Conservation (phyloP, 2,113 vertebrate genomes). For the Dolichotis patagonum region DNA sequence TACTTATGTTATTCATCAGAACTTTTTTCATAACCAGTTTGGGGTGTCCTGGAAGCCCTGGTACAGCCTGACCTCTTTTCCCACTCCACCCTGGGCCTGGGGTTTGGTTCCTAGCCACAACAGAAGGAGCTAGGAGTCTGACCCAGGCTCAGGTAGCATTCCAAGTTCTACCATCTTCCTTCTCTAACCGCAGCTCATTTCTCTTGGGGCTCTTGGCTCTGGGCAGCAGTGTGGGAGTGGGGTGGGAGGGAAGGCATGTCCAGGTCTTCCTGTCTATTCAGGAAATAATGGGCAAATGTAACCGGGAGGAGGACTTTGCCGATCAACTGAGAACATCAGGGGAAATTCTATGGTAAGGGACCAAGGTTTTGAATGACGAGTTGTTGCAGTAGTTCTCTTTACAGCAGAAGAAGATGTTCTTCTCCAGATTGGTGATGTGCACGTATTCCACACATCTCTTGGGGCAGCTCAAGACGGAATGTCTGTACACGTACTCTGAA, state of each 20-base stretch:
- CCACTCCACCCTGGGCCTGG: neutral
- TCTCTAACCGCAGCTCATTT: neutral
- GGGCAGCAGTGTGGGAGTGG: too few species aligned
- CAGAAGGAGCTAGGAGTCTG: neutral
- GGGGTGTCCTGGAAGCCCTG: neutral
- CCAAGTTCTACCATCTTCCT: neutral
- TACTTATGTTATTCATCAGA: neutral
- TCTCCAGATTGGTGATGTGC: neutral
- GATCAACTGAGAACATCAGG: neutral
- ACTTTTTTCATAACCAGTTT: neutral
- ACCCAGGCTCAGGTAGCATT: neutral
- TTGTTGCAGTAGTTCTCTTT: conserved; percentile 69
- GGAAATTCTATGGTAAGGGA: rapidly evolving
- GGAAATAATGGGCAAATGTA: neutral
- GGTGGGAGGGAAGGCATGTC: neutral
- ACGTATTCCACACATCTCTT: conserved; percentile 72
- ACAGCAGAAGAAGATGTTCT: conserved; percentile 60
- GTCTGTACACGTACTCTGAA: conserved; percentile 60
- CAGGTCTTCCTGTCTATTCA: neutral
- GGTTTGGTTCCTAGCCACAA: neutral
- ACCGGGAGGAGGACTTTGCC: neutral
- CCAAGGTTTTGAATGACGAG: rapidly evolving
- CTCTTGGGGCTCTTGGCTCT: neutral
- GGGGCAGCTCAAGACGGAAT: conserved; percentile 68
- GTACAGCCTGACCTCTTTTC: neutral